Conservation (phyloP, 2,888 invertebrate species). For the Baronia brevicornis region DNA sequence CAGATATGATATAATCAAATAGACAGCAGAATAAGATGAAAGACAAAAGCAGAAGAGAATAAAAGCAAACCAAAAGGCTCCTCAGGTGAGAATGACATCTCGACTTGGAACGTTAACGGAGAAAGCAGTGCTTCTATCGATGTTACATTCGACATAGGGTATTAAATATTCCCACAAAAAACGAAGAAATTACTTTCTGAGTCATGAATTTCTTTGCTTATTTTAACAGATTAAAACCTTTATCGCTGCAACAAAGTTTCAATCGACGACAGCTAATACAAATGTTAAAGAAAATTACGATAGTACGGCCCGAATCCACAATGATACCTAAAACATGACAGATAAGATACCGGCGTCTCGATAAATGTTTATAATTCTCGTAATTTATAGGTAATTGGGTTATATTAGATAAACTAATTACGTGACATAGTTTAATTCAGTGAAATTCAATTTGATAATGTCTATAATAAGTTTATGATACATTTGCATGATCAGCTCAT, state of each 20-base stretch:
- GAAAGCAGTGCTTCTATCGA: too few species aligned
- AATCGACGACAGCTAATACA: conserved; percentile 13
- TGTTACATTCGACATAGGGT: too few species aligned
- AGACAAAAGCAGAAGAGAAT: too few species aligned
- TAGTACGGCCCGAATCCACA: conserved; percentile 35
- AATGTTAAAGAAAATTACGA: conserved; percentile 19
- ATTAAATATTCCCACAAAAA: too few species aligned
- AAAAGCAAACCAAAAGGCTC: too few species aligned
- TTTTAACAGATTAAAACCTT: not conserved
- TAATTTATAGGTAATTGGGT: conserved; percentile 60
- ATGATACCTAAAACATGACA: conserved; percentile 23
- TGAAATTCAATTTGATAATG: too few species aligned
- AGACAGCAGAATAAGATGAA: too few species aligned
- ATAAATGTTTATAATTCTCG: conserved; percentile 29
- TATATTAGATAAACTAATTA: conserved; percentile 32
- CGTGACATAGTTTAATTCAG: conserved; percentile 6
- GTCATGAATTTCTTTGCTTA: conserved; percentile 6
- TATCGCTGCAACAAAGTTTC: conserved; percentile 10
- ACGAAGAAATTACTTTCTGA: conserved; percentile 3
- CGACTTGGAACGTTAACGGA: too few species aligned
- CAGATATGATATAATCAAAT: too few species aligned
- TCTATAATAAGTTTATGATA: too few species aligned
- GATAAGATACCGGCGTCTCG: conserved; percentile 31
- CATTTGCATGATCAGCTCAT: too few species aligned
- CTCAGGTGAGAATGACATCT: too few species aligned